phyloP scores from a whole-genome alignment of 92 coral and sea anemone genomes.

The Phenganax marumi region DNA sequence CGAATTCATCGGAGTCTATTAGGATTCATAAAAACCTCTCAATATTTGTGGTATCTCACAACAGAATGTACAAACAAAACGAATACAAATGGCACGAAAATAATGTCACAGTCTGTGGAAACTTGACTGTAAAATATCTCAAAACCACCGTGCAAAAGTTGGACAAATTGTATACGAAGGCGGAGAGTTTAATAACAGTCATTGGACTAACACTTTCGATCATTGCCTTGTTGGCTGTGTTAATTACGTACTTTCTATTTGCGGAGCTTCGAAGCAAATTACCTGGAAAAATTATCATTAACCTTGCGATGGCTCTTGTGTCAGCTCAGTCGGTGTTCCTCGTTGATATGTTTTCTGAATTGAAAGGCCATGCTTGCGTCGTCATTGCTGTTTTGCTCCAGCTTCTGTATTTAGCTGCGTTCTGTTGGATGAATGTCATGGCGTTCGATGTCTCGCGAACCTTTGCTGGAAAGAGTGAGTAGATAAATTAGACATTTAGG shows the following conservation, averaged over 20 bases:
- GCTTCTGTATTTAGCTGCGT: slow-evolving; percentile 37
- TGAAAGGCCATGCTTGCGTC: slow-evolving; percentile 12
- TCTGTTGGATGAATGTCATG: slow-evolving; percentile 50
- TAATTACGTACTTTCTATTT: slow-evolving; percentile 28
- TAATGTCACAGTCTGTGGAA: slow-evolving; percentile 46
- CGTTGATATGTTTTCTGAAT: slow-evolving; percentile 8
- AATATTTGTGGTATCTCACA: slow-evolving; percentile 35
- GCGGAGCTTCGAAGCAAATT: slow-evolving; percentile 40
- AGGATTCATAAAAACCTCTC: slow-evolving; percentile 22
- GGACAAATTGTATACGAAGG: slow-evolving; percentile 10
- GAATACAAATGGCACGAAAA: slow-evolving; percentile 21
- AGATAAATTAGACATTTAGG: background rate
- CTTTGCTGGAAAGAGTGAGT: slow-evolving; percentile 47
- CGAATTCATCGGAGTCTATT: slow-evolving; percentile 19
- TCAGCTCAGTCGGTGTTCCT: slow-evolving; percentile 34
- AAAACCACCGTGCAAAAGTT: background rate
- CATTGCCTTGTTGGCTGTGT: slow-evolving; percentile 15
- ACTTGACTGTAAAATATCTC: background rate
- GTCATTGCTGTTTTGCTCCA: slow-evolving; percentile 44
- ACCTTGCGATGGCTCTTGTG: slow-evolving; percentile 41
- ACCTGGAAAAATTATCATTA: slow-evolving; percentile 53
- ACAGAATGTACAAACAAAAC: slow-evolving; percentile 16
- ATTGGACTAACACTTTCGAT: slow-evolving; percentile 46
- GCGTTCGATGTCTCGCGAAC: slow-evolving; percentile 51
- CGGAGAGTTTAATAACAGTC: slow-evolving; percentile 30